A percentile compares a stretch with the other conserved stretches of the same genome.
phyloP scores from a whole-genome alignment of 2,113 vertebrate species.

The Phylloscopus whistleri region DNA sequence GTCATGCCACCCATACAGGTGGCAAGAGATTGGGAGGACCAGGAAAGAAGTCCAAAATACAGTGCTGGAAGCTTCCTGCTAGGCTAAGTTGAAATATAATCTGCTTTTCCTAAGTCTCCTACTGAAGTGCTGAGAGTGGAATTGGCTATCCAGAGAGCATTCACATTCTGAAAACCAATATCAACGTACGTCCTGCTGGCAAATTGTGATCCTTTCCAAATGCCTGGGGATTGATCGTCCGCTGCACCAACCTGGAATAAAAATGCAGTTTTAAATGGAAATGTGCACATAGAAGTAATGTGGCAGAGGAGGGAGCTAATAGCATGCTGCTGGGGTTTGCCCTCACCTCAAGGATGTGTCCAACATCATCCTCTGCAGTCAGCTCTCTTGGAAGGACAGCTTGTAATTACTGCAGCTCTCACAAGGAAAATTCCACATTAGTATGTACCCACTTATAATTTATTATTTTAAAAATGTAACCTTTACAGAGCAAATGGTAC shows the following conservation, averaged over 20 bases:
- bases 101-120: background rate
- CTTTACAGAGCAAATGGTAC: background rate
- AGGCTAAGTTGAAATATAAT: background rate
- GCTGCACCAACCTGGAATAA: background rate
- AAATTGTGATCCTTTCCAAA: conserved; percentile 1
- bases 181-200: accelerated
- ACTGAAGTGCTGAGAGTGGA: background rate
- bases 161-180: background rate
- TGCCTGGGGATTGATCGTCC: background rate
- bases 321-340: background rate
- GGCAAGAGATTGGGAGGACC: background rate
- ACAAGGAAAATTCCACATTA: background rate
- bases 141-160: background rate
- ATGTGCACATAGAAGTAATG: background rate
- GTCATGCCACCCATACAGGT: background rate
- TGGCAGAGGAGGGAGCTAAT: background rate
- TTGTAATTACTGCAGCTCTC: background rate
- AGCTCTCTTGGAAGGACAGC: background rate
- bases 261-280: background rate
- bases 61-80: background rate
- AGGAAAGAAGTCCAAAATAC: background rate
- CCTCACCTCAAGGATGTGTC: background rate
- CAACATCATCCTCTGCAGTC: background rate
- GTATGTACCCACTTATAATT: background rate
- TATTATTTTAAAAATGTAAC: background rate